phyloP scores from a whole-genome alignment of 2,113 vertebrate genomes.

The Microtus richardsoni region DNA sequence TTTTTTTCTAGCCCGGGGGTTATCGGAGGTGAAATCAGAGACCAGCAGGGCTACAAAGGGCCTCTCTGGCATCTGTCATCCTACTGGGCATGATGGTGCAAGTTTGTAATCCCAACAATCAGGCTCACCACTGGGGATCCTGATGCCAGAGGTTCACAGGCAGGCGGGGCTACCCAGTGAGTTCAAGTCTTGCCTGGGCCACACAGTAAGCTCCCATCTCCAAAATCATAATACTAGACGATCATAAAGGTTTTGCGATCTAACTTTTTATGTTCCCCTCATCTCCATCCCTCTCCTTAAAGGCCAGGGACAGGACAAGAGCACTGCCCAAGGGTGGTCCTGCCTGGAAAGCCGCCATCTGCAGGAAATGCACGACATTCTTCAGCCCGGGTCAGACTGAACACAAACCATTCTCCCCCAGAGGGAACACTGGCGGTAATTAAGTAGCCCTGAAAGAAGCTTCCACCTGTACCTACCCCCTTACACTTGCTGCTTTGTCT shows the following conservation, averaged over 20 bases:
- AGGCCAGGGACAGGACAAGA: neutral
- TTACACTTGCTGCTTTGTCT: neutral
- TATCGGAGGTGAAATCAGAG: slow-evolving; percentile 62
- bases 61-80: neutral
- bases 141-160: neutral
- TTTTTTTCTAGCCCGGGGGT: neutral
- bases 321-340: neutral
- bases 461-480: neutral
- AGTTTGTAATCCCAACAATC: neutral
- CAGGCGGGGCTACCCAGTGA: neutral
- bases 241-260: neutral
- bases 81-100: neutral
- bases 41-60: neutral
- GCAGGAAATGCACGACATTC: neutral
- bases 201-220: neutral
- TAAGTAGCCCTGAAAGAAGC: neutral
- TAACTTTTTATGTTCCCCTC: neutral
- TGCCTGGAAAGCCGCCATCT: neutral
- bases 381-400: neutral
- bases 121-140: too few relatives aligned
- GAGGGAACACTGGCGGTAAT: neutral
- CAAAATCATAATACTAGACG: neutral
- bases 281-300: neutral
- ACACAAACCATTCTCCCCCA: neutral
- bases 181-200: neutral